Evolutionary conservation across 2,888 invertebrate species (phyloP), one percentile per base, ranked within the genome.

Genomic region (Nudaria mundana): DNA sequence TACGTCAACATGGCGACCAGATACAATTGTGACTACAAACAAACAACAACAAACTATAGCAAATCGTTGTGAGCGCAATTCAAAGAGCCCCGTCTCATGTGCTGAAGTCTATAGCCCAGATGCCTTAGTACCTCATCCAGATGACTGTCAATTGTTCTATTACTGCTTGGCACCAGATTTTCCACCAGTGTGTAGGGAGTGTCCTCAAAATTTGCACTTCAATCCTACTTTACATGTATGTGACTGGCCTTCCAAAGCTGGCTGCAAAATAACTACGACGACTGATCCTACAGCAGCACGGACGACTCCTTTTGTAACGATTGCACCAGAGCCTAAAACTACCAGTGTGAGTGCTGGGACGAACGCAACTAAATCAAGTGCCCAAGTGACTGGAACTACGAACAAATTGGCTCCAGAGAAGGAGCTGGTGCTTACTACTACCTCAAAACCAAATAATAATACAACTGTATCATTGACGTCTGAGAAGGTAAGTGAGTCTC

Each of bases 91-190:
- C 12, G 63, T 73, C 31, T 60, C 56, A 5, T 69, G 69, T 38
- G 45, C 30, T 0, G 38, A 29, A 13, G 37, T 30, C 8, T 12
- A n/a, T 14, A 26, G 50, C 18, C 37, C 24, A 5, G 73, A 71
- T 35, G 37, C 34, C 3, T 55, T 75, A 13, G 29, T 62, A 37
- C 56, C 65, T 26, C 74, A 75, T 45, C 66, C 71, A 0, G 52
- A 51, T 38, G 67, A 73, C 59, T 71, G 71, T 51, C 33, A 50
- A 30, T 56, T 72, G 30, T 75, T 73, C 56, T 71, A 63, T 44
- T 66, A 70, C 52, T 74, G 74, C 49, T 45, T 63, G 35, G 18
- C 22, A 10, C 18, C 31, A 6, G 30, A 44, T 31, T 1, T 10
- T 5, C 2, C 22, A 0, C 44, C 53, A 7, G 38, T 55, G 7